Evolutionary conservation across 2,888 invertebrate species (phyloP).

Genomic region (Nematopogon swammerdamellus): DNA sequence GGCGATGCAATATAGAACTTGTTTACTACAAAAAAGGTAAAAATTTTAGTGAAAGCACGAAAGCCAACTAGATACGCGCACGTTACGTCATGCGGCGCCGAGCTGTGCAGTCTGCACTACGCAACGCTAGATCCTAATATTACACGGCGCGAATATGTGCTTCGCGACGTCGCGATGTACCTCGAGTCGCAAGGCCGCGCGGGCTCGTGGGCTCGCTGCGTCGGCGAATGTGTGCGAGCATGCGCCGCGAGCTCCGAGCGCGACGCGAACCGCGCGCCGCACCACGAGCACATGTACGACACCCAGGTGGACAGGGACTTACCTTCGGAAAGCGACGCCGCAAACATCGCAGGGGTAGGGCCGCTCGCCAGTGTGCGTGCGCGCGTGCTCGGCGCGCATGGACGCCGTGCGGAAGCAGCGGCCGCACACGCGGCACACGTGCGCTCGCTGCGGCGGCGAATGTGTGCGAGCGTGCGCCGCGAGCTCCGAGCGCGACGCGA

Average conservation of each 20-base stretch:
- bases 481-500: conserved; percentile 10
- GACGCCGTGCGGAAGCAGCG: conserved; percentile 28
- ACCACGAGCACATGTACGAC: conserved; percentile 10
- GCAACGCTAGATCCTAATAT: no score
- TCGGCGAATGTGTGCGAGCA: conserved; percentile 3
- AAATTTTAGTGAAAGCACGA: no score
- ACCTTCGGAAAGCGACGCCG: conserved; percentile 28
- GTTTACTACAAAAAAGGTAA: no score
- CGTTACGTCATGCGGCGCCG: no score
- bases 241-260: conserved; percentile 11
- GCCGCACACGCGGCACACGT: conserved; percentile 17
- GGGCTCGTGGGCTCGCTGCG: conserved; percentile 7
- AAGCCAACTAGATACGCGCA: no score
- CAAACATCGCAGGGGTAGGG: conserved; percentile 41
- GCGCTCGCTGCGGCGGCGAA: conserved; percentile 6
- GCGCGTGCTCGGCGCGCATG: conserved; percentile 27
- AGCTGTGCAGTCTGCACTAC: no score
- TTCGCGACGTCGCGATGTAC: no score
- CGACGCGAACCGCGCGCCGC: conserved; percentile 10
- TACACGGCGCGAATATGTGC: no score
- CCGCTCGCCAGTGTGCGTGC: no score
- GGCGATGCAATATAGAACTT: no score
- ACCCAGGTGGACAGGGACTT: no score
- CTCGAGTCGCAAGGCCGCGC: no score
- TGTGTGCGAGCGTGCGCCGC: conserved; percentile 8